Base-by-base conservation (phyloP, 1,140 invertebrate species). In the Sminthurides bifidus region DNA sequence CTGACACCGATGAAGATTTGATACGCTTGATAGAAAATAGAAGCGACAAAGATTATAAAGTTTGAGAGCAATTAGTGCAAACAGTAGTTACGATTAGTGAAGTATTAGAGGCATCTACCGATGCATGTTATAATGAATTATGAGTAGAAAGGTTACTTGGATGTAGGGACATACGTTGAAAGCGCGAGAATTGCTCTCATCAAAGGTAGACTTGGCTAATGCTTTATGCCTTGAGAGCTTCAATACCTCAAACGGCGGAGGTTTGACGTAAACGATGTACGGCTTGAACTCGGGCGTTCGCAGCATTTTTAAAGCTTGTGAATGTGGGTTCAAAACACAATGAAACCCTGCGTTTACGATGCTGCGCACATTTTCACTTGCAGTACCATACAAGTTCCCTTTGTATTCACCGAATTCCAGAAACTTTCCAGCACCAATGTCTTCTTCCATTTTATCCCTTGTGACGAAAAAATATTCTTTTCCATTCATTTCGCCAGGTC, bases 321-420 rank as follows among this genome's bases (percentile, higher is more conserved):
- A 92, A 73, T 98, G 91, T 12, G 93, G 90, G 72, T 85, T 95
- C 23, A 98, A 74, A n/a, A 98, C 79, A 29, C 44, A 40, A 68
- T 94, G 85, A 66, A 84, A 80, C 61, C 89, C 89, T 35, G 83
- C 80, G 69, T 87, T 84, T 17, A 97, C 81, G 44, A 97, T 81
- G 19, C 82, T 81, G 67, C 83, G 81, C 2, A 98, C 87, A 66
- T 88, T 87, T 66, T 93, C 88, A 8, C 84, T 77, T 30, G 87
- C 88, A 2, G 92, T 97, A 3, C 94, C 95, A 68, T 98, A 98
- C 37, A 96, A 73, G 72, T 98, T 94, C 10, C 92, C 93, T 71
- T 95, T 92, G 72, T 90, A 97, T 71, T 97, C 92, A 17, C 93
- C 93, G 71, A 87, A 89, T 72, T 98, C 94, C 59, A 98, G 85